phyloP scores from a whole-genome alignment of 2,888 invertebrate species.

The Notocelia uddmanniana region DNA sequence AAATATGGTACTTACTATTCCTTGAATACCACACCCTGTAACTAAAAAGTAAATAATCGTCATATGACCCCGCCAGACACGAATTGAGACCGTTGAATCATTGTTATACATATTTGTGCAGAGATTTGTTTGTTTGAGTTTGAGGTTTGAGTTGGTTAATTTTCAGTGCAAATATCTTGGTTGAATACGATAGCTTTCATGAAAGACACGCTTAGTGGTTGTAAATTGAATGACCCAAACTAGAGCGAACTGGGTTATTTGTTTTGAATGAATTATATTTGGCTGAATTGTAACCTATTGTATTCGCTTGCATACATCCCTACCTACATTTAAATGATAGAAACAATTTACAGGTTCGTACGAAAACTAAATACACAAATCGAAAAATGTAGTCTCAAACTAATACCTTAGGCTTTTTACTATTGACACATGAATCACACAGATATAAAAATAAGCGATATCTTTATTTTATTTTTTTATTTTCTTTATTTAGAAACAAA shows the following conservation, averaged over 20 bases:
- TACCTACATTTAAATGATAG: too few relatives aligned
- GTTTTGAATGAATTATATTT: constrained; percentile 14
- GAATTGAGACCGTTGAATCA: neutral
- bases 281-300: neutral
- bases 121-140: neutral
- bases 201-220: constrained; percentile 21
- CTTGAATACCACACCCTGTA: neutral
- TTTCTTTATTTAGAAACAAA: too few relatives aligned
- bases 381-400: too few relatives aligned
- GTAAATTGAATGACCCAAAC: constrained; percentile 50
- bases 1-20: too few relatives aligned
- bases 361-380: too few relatives aligned
- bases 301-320: neutral
- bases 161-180: neutral
- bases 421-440: too few relatives aligned
- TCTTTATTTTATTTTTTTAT: too few relatives aligned
- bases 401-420: too few relatives aligned
- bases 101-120: neutral
- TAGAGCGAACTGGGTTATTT: constrained; percentile 39
- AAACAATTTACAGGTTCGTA: too few relatives aligned
- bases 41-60: neutral
- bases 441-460: too few relatives aligned
- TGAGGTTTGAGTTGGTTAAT: neutral
- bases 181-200: constrained; percentile 8
- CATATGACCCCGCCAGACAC: neutral